Evolutionary conservation across 2,888 invertebrate genomes (phyloP).

Genomic region (Taenaris catops): DNA sequence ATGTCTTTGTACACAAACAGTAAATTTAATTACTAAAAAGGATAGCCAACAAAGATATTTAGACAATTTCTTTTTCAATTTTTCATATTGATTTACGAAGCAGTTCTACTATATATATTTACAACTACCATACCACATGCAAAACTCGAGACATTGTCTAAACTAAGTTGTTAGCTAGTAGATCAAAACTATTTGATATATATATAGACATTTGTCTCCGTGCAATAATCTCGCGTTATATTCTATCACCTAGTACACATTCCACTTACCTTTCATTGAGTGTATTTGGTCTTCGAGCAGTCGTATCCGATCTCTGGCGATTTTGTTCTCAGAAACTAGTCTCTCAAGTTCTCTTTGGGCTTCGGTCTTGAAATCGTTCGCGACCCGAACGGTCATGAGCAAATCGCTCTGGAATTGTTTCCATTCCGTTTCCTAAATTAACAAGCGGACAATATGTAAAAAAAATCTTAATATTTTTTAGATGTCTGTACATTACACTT

Average conservation of each 20-base stretch:
- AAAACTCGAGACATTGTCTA: slow-evolving; percentile 6
- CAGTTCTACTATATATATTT: slow-evolving; percentile 2
- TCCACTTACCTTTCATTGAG: slow-evolving; percentile 87
- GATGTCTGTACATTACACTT: no score
- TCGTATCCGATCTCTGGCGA: slow-evolving; percentile 87
- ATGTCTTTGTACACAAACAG: background rate
- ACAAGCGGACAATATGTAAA: no score
- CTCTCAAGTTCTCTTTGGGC: slow-evolving; percentile 91
- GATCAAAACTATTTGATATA: background rate
- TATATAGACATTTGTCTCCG: no score
- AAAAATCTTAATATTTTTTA: no score
- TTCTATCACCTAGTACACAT: no score
- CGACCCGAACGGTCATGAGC: slow-evolving; percentile 95
- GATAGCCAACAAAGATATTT: slow-evolving; percentile 5
- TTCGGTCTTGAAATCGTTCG: slow-evolving; percentile 98
- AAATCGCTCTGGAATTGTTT: slow-evolving; percentile 96
- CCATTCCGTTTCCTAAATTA: slow-evolving; percentile 89
- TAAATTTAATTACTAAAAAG: background rate
- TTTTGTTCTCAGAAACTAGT: slow-evolving; percentile 90
- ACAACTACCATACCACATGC: slow-evolving; percentile 13
- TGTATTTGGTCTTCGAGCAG: slow-evolving; percentile 89
- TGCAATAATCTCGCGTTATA: no score
- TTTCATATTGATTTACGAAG: background rate
- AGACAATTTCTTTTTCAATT: slow-evolving; percentile 3
- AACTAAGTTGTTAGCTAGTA: slow-evolving; percentile 3